A percentile compares a stretch with the other conserved stretches of the same genome.
Conservation (phyloP, 1,140 invertebrate genomes). For the Aphelinus certus region DNA sequence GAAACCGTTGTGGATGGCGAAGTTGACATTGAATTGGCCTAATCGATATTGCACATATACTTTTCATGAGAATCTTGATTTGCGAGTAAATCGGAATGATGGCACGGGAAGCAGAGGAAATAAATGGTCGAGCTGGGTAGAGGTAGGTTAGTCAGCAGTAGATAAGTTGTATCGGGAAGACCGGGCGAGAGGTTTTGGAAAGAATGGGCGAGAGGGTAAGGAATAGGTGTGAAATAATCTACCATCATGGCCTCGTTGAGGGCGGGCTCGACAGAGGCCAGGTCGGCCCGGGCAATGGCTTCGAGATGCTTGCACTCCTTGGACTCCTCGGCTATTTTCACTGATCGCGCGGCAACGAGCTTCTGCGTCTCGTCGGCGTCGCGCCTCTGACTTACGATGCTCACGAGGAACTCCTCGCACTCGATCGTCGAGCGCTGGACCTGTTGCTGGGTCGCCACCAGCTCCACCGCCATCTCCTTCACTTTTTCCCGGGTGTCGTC, state of each 20-base stretch:
- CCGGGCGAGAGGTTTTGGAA: background rate
- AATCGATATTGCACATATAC: background rate
- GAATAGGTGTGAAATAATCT: background rate
- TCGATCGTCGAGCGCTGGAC: slow-evolving; percentile 62
- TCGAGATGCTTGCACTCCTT: slow-evolving; percentile 81
- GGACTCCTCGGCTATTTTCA: slow-evolving; percentile 82
- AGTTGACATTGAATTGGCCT: no score
- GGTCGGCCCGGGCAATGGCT: slow-evolving; percentile 79
- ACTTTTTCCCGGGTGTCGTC: slow-evolving; percentile 75
- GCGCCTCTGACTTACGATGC: slow-evolving; percentile 79
- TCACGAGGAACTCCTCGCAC: slow-evolving; percentile 80
- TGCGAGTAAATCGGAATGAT: no score
- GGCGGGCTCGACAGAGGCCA: slow-evolving; percentile 85
- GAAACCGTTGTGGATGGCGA: no score
- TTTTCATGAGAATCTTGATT: background rate
- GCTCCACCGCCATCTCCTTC: slow-evolving; percentile 80
- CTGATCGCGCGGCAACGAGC: slow-evolving; percentile 72
- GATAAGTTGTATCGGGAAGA: no score
- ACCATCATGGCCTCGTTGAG: slow-evolving; percentile 83
- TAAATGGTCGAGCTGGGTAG: background rate
- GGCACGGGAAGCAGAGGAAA: no score
- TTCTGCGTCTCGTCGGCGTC: slow-evolving; percentile 80
- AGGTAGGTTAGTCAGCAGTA: background rate
- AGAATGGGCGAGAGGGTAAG: background rate
- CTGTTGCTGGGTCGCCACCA: slow-evolving; percentile 79